These are phyloP conservation scores for Blennius ocellaris DNA, from an alignment of 2,113 vertebrate genomes.

Conservation along the genomic window DNA sequence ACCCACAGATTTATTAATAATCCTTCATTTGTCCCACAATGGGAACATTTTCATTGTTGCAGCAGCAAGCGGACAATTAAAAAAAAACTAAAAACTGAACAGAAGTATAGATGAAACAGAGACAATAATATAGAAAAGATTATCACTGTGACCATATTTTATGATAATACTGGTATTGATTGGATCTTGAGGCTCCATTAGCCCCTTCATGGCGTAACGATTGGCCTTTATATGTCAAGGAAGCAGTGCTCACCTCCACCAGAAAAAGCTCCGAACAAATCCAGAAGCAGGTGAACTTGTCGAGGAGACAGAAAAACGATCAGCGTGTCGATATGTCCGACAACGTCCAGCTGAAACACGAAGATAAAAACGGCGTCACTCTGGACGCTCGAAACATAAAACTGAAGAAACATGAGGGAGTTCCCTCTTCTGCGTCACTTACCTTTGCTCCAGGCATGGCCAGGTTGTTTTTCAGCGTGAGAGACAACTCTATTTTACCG, in stretches of 20 bases:
- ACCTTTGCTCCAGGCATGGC: constrained; percentile 95
- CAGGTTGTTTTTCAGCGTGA: constrained; percentile 95
- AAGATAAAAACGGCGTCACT: constrained; percentile 11
- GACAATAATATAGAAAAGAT: no score
- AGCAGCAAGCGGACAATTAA: no score
- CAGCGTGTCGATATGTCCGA: constrained; percentile 91
- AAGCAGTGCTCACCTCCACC: constrained; percentile 85
- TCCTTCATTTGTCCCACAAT: no score
- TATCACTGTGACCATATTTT: no score
- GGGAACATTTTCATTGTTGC: no score
- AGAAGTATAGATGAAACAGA: no score
- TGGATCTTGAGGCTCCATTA: no score
- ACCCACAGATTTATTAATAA: no score
- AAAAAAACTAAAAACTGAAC: no score
- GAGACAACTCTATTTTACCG: constrained; percentile 90
- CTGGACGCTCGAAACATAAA: neutral
- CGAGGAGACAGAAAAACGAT: constrained; percentile 92
- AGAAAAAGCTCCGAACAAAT: constrained; percentile 93
- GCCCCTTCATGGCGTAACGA: no score
- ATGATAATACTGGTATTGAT: no score
- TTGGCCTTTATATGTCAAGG: no score
- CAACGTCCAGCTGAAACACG: constrained; percentile 89
- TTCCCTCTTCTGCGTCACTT: neutral
- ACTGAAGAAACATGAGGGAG: neutral
- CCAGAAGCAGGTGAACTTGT: constrained; percentile 94